phyloP scores from a whole-genome alignment of 2,888 invertebrate species.

The Melanostoma scalare region DNA sequence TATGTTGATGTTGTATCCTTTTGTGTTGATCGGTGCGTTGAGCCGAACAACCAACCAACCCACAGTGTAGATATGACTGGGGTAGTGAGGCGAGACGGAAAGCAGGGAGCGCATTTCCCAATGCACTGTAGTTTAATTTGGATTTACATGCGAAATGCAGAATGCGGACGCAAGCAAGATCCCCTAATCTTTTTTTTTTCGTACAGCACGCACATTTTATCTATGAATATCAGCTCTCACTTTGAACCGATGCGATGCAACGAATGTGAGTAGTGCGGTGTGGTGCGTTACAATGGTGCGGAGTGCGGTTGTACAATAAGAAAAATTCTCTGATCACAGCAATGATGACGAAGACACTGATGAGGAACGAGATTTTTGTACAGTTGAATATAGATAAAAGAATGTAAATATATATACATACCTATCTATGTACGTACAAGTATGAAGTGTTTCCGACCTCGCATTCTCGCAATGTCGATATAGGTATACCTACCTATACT shows the following conservation, averaged over 20 bases:
- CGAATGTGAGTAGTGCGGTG: too few species aligned
- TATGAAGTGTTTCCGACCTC: too few species aligned
- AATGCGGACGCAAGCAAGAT: constrained; percentile 58
- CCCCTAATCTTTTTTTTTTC: not conserved
- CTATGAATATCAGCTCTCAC: not conserved
- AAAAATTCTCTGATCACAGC: too few species aligned
- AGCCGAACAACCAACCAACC: too few species aligned
- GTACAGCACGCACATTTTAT: constrained; percentile 1
- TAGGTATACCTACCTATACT: too few species aligned
- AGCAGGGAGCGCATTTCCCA: not conserved
- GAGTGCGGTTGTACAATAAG: too few species aligned
- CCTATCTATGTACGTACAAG: too few species aligned
- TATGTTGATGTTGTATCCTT: constrained; percentile 14
- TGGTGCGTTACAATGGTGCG: not conserved
- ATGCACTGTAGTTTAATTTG: constrained; percentile 59
- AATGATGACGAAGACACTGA: too few species aligned
- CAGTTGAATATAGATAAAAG: too few species aligned
- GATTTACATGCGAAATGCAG: constrained; percentile 57
- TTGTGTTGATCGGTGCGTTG: constrained; percentile 18
- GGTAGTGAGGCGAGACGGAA: not conserved
- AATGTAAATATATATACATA: too few species aligned
- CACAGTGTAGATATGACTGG: not conserved
- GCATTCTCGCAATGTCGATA: too few species aligned
- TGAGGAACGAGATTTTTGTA: too few species aligned
- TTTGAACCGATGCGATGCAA: constrained; percentile 15